Base-by-base conservation (phyloP, 2,888 invertebrate species). In the Trachelus troglodyta region DNA sequence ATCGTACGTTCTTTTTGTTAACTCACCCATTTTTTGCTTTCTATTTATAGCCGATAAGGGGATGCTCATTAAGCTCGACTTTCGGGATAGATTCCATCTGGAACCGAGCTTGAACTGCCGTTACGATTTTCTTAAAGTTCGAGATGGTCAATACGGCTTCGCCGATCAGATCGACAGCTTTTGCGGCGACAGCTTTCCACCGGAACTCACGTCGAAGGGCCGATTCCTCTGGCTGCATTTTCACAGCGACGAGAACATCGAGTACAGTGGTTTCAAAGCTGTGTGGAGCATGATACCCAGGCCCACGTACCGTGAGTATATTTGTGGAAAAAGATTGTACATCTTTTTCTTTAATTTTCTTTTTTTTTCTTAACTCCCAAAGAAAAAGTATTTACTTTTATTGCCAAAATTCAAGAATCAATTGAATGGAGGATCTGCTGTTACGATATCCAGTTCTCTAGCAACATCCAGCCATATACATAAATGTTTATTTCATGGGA, bases 131-230 rank as follows among this genome's bases (percentile, higher is more conserved):
- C 92, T 97, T 83, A 97, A 97, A 92, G 94, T 97, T 77, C 94
- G 97, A 77, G 96, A 97, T 90, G 97, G 97, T 1, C 94, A 95
- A 74, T 95, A 96, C 88, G 96, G 96, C 11, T 96, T 94, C 92
- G 95, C 95, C 81, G 93, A 93, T 80, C 91, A 93, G 81, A 91
- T 95, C 81, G 94, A 94, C n/a, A 93, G 93, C 85, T 96, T 93
- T 90, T 97, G 97, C 89, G 96, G 96, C 77, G 92, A 94, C 77
- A 92, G 93, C 77, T 96, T 95, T 87, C 97, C 97, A 34, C 94
- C 94, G 31, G 94, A 95, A 90, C 94, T 97, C 85, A 94, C 94
- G 77, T 96, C 96, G 31, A 94, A 94, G 79, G 95, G 95, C 83
- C 92, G 96, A 74, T 94, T 94, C 91, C 93, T 97, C 79, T 97